Percentiles rank a stretch among this genome's conserved stretches.
Evolutionary conservation across 2,797 vertebrate genomes (phyloP).

Genomic region (Paramormyrops hopkinsi): DNA sequence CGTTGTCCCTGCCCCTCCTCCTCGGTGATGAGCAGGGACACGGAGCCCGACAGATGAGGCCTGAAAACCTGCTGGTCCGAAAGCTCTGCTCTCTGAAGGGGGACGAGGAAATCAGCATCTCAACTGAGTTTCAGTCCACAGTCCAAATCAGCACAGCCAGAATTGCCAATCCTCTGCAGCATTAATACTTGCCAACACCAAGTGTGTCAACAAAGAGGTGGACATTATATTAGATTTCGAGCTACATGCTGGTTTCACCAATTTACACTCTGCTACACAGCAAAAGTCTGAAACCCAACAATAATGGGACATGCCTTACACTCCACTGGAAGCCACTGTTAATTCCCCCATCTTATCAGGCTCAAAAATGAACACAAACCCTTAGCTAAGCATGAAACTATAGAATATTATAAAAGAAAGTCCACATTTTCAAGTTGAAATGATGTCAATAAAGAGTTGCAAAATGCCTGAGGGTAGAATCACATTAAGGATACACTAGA

Average conservation of each 20-base stretch:
- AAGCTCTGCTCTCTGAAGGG: conserved; percentile 62
- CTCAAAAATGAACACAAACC: conserved; percentile 26
- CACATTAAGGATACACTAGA: conserved; percentile 26
- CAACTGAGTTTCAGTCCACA: conserved; percentile 60
- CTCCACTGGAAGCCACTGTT: conserved; percentile 43
- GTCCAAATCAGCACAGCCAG: conserved; percentile 68
- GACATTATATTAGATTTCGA: conserved; percentile 61
- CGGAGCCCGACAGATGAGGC: conserved; percentile 65
- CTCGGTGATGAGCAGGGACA: conserved; percentile 67
- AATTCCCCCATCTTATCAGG: conserved; percentile 39
- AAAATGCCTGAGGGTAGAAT: conserved; percentile 30
- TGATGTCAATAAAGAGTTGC: conserved; percentile 19
- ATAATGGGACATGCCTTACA: conserved; percentile 61
- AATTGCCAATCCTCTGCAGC: conserved; percentile 68
- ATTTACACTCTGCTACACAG: conserved; percentile 69
- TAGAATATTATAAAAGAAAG: neutral
- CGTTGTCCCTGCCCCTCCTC: conserved; percentile 59
- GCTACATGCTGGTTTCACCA: conserved; percentile 70
- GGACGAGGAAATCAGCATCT: conserved; percentile 53
- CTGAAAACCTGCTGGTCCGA: conserved; percentile 60
- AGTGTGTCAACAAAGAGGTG: conserved; percentile 64
- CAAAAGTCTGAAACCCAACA: conserved; percentile 66
- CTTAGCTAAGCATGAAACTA: neutral
- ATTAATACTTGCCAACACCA: conserved; percentile 63
- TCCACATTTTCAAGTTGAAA: neutral